A percentile compares a stretch with the other conserved stretches of the same genome.
Conservation (phyloP, 2,797 vertebrate genomes). For the Chloroceryle inda region DNA sequence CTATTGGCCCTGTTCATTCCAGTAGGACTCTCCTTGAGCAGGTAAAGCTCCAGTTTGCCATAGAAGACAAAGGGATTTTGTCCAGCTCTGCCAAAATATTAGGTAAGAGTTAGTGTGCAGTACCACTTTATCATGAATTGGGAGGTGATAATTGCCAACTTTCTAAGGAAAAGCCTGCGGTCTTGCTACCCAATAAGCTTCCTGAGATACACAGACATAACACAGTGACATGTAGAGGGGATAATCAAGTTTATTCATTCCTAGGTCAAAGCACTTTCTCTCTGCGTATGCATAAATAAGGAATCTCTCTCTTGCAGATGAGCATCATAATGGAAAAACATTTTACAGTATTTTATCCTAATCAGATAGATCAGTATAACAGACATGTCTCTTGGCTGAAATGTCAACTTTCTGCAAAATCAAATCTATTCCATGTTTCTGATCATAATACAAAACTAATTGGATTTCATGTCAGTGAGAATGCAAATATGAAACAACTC, state of each 20-base stretch:
- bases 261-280: background rate
- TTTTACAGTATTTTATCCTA: background rate
- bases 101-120: background rate
- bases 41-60: background rate
- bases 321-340: background rate
- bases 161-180: background rate
- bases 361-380: constrained; percentile 14
- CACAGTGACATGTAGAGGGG: background rate
- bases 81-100: background rate
- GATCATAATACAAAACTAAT: constrained; percentile 27
- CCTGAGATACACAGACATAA: background rate
- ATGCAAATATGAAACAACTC: background rate
- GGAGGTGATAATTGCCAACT: background rate
- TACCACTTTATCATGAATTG: background rate
- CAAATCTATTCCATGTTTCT: constrained; percentile 17
- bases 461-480: background rate
- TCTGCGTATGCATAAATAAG: background rate
- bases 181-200: background rate
- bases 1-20: background rate
- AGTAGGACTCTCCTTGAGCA: background rate
- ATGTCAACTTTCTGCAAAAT: constrained; percentile 2
- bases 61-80: background rate
- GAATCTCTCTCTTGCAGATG: background rate
- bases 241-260: background rate
- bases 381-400: background rate